A percentile compares a stretch with the other conserved stretches of the same genome.
Conservation (phyloP, 2,113 vertebrate species). For the Phainopepla nitens region DNA sequence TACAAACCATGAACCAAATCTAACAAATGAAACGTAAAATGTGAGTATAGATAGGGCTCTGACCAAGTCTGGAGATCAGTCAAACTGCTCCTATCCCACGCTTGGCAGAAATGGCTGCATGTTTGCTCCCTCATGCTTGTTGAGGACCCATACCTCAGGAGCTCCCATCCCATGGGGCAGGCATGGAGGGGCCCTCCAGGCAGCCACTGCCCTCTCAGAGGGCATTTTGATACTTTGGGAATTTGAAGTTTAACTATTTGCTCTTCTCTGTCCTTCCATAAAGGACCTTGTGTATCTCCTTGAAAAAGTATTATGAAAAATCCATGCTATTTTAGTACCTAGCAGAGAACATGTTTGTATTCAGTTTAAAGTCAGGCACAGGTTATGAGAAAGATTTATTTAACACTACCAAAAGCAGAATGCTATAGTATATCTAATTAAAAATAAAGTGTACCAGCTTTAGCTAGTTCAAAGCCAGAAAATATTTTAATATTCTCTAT, state of each 20-base stretch:
- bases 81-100: accelerated
- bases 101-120: accelerated
- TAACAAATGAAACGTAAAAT: background rate
- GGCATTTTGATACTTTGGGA: background rate
- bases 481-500: background rate
- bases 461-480: background rate
- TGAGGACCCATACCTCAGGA: accelerated
- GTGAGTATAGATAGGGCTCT: background rate
- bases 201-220: background rate
- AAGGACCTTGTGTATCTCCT: background rate
- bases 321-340: background rate
- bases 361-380: background rate
- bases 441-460: background rate
- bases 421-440: background rate
- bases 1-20: background rate
- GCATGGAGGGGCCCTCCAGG: background rate
- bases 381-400: constrained; percentile 23
- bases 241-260: background rate
- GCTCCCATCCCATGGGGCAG: accelerated
- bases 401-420: background rate
- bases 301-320: background rate
- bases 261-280: background rate
- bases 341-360: background rate
- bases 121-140: accelerated
- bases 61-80: background rate